A percentile compares a stretch with the other conserved stretches of the same genome.
Conservation (phyloP, 2,113 vertebrate species). For the Stigmatopora nigra region DNA sequence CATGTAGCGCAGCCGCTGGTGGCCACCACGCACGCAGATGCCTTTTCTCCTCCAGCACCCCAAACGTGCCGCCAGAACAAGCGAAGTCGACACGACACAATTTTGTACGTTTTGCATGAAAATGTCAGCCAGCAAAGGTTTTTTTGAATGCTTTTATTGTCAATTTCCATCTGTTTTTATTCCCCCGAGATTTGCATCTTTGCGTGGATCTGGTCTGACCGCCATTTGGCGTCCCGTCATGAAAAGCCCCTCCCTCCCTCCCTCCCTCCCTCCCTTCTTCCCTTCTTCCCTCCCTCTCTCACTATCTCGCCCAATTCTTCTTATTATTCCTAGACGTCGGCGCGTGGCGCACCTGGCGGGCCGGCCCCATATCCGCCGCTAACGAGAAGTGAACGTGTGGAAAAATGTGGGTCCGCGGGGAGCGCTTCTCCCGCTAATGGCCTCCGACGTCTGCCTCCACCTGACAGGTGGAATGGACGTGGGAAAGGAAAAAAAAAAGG, state of each 20-base stretch:
- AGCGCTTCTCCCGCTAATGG: slow-evolving; percentile 1
- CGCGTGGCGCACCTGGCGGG: not conserved
- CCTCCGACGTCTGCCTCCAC: not conserved
- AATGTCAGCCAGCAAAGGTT: no score
- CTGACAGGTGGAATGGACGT: slow-evolving; percentile 3
- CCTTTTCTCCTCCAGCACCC: slow-evolving; percentile 24
- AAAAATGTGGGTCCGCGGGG: not conserved
- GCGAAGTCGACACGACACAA: slow-evolving; percentile 6
- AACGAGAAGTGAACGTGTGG: slow-evolving; percentile 2
- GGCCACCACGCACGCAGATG: slow-evolving; percentile 25
- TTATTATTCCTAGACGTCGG: not conserved
- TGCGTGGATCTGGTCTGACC: no score
- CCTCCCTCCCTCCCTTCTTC: no score
- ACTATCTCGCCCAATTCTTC: slow-evolving; percentile 23
- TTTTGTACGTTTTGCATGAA: no score
- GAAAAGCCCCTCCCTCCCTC: no score
- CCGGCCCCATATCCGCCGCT: not conserved
- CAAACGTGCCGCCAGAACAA: slow-evolving; percentile 55
- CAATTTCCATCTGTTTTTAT: no score
- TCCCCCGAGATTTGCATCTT: no score
- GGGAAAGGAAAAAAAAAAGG: not conserved
- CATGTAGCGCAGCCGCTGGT: not conserved
- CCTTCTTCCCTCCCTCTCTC: slow-evolving; percentile 47
- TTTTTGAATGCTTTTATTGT: no score
- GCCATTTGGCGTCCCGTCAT: no score